These are phyloP conservation scores for Peromyscus polionotus DNA, from an alignment of 2,113 vertebrate genomes.

Conservation along the genomic window DNA sequence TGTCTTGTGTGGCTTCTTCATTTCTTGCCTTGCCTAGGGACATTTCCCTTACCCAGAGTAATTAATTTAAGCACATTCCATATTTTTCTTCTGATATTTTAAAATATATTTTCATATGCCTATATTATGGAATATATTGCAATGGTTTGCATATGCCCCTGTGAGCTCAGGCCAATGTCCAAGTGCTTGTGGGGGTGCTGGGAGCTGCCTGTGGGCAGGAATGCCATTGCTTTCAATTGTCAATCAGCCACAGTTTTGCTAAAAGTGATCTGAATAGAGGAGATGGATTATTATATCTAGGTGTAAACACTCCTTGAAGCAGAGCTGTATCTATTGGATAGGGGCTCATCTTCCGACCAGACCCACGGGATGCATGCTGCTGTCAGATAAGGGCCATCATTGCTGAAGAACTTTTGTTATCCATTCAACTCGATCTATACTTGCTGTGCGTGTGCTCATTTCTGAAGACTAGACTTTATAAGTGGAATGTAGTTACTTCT, in stretches of 20 bases:
- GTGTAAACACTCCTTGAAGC: constrained; percentile 13
- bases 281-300: constrained; percentile 26
- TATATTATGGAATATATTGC: constrained; percentile 3
- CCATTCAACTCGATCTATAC: neutral
- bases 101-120: neutral
- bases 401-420: constrained; percentile 30
- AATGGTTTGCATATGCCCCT: neutral
- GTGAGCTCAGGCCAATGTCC: neutral
- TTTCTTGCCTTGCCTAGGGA: constrained; percentile 26
- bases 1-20: constrained; percentile 2
- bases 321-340: constrained; percentile 21
- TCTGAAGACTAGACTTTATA: constrained; percentile 36
- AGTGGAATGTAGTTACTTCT: neutral
- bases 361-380: neutral
- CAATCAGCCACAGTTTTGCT: neutral
- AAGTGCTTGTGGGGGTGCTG: neutral
- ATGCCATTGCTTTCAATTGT: neutral
- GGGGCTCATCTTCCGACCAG: constrained; percentile 38
- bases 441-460: neutral
- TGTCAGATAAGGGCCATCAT: neutral
- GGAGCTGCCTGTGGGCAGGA: neutral
- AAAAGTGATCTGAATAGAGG: constrained; percentile 18
- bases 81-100: constrained; percentile 19
- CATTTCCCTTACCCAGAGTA: neutral
- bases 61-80: neutral